Evolutionary conservation across 2,888 invertebrate genomes (phyloP).

Genomic region (Bibio marci): DNA sequence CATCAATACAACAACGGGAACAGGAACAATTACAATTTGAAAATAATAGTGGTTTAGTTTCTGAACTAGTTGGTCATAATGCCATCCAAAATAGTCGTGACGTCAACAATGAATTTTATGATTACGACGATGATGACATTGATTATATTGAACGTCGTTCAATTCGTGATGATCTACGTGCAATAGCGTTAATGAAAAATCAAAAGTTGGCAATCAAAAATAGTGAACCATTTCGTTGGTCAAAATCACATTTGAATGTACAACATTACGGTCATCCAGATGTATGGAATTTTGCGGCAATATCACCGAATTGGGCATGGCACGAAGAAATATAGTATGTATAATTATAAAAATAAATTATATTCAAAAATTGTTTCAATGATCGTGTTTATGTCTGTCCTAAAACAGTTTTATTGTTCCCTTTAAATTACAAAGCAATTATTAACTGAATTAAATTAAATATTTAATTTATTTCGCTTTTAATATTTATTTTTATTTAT

Average conservation of each 20-base stretch:
- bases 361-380: neutral
- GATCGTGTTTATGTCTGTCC: too few relatives aligned
- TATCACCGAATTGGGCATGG: slow-evolving; percentile 28
- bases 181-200: slow-evolving; percentile 22
- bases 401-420: too few relatives aligned
- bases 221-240: slow-evolving; percentile 26
- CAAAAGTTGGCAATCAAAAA: too few relatives aligned
- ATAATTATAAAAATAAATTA: neutral
- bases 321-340: slow-evolving; percentile 4
- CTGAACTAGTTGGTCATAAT: too few relatives aligned
- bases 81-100: too few relatives aligned
- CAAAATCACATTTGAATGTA: slow-evolving; percentile 17
- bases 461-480: too few relatives aligned
- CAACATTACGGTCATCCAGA: slow-evolving; percentile 27
- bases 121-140: slow-evolving; percentile 16
- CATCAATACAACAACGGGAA: neutral
- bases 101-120: too few relatives aligned
- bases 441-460: too few relatives aligned
- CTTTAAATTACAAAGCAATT: too few relatives aligned
- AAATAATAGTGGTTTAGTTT: neutral
- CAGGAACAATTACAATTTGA: neutral
- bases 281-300: slow-evolving; percentile 25
- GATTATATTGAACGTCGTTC: slow-evolving; percentile 23
- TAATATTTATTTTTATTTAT: too few relatives aligned
- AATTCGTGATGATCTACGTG: slow-evolving; percentile 25